Conservation (phyloP, 64 coral and sea anemone species). For the Platygyra sinensis region DNA sequence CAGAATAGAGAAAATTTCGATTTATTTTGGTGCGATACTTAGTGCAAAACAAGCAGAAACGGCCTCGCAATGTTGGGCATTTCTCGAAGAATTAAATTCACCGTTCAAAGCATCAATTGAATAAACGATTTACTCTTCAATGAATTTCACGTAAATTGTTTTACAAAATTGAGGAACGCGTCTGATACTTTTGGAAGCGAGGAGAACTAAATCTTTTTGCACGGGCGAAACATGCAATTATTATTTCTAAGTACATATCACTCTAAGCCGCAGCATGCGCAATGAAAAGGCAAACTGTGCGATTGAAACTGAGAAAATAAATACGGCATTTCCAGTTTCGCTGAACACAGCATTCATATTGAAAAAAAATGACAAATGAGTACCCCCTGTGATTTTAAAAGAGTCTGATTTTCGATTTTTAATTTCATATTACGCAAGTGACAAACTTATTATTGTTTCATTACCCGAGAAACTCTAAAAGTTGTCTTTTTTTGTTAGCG, state of each 20-base stretch:
- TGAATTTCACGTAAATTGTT: background rate
- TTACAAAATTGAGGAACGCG: background rate
- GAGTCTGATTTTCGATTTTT: background rate
- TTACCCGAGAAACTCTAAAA: background rate
- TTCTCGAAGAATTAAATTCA: background rate
- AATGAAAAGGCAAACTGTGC: no score
- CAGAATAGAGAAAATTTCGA: constrained; percentile 24
- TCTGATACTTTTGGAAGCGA: no score
- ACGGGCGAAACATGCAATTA: no score
- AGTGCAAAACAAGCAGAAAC: background rate
- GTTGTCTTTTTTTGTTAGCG: background rate
- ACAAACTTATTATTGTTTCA: background rate
- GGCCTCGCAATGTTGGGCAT: background rate
- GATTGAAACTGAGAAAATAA: no score
- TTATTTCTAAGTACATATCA: no score
- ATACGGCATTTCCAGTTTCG: background rate
- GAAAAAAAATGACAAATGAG: background rate
- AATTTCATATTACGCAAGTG: background rate
- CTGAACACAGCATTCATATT: background rate
- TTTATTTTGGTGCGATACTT: background rate
- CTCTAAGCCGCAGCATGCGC: no score
- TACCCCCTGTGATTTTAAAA: background rate
- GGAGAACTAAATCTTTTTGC: no score
- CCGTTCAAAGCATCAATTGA: background rate
- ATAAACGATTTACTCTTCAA: background rate